These are phyloP conservation scores for Agrilus planipennis DNA, from an alignment of 1,140 invertebrate species.

Conservation along the genomic window DNA sequence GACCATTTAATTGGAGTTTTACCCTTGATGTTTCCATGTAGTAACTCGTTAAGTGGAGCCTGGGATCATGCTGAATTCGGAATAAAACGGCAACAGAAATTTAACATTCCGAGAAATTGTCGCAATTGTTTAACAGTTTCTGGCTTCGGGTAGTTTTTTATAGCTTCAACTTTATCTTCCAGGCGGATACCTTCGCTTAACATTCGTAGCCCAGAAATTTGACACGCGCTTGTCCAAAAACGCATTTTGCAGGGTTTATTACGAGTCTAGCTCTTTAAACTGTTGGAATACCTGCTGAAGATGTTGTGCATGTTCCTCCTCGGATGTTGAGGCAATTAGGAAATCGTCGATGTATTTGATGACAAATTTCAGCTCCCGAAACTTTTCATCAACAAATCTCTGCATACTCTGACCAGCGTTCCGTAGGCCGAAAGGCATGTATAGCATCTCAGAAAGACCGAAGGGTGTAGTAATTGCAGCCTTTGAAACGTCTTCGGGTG, in stretches of 20 bases:
- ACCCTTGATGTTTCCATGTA: constrained; percentile 16
- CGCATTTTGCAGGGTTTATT: constrained; percentile 24
- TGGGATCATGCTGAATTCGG: constrained; percentile 22
- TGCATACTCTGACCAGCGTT: constrained; percentile 21
- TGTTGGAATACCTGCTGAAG: neutral
- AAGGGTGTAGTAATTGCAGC: constrained; percentile 28
- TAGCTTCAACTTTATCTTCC: constrained; percentile 10
- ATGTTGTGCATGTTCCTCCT: constrained; percentile 19
- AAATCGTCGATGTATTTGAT: constrained; percentile 42
- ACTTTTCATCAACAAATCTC: constrained; percentile 10
- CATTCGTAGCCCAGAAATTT: constrained; percentile 23
- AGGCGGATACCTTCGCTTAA: constrained; percentile 15
- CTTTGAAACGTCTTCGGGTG: constrained; percentile 29
- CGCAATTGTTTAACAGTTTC: constrained; percentile 15
- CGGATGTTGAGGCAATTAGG: constrained; percentile 29
- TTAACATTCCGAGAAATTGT: constrained; percentile 25
- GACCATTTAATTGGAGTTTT: constrained; percentile 18
- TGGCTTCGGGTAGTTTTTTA: constrained; percentile 11
- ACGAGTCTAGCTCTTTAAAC: constrained; percentile 14
- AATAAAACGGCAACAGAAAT: constrained; percentile 26
- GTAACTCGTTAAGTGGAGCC: constrained; percentile 10
- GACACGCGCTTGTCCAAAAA: constrained; percentile 15
- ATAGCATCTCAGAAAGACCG: constrained; percentile 22
- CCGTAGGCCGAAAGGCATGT: constrained; percentile 23
- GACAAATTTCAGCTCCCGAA: constrained; percentile 20